Evolutionary conservation across 2,113 vertebrate species (phyloP).

Genomic region (Hemichromis elongatus): DNA sequence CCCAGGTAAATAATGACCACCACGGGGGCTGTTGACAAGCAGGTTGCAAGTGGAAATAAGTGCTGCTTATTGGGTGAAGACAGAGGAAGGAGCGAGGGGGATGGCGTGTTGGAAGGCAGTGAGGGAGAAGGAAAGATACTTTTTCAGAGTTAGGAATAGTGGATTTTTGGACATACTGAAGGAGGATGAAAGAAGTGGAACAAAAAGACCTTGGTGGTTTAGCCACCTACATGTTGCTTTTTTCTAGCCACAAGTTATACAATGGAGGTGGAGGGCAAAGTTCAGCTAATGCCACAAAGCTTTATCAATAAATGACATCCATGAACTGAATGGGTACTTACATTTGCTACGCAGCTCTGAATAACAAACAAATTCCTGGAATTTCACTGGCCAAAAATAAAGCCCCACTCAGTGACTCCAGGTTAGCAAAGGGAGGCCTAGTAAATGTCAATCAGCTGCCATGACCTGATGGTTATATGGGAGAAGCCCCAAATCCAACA

Average conservation of each 20-base stretch:
- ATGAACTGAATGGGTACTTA: background rate
- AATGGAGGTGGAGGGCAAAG: fast-evolving
- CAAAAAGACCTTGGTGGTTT: background rate
- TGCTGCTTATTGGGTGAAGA: background rate
- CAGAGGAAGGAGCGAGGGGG: background rate
- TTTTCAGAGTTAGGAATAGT: background rate
- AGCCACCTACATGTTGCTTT: background rate
- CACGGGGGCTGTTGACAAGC: background rate
- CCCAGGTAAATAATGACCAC: background rate
- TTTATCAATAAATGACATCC: background rate
- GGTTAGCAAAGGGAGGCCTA: background rate
- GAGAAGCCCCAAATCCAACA: background rate
- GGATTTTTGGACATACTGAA: background rate
- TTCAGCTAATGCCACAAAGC: background rate
- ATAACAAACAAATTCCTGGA: background rate
- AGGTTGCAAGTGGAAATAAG: background rate
- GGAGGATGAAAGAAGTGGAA: background rate
- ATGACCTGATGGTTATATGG: background rate
- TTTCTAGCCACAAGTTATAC: background rate
- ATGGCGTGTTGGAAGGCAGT: background rate
- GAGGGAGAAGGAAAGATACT: background rate
- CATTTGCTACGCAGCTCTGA: background rate
- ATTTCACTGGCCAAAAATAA: background rate
- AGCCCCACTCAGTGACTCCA: fast-evolving
- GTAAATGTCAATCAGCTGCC: background rate